Evolutionary conservation across 2,888 invertebrate genomes (phyloP).

Genomic region (Nineta flava): DNA sequence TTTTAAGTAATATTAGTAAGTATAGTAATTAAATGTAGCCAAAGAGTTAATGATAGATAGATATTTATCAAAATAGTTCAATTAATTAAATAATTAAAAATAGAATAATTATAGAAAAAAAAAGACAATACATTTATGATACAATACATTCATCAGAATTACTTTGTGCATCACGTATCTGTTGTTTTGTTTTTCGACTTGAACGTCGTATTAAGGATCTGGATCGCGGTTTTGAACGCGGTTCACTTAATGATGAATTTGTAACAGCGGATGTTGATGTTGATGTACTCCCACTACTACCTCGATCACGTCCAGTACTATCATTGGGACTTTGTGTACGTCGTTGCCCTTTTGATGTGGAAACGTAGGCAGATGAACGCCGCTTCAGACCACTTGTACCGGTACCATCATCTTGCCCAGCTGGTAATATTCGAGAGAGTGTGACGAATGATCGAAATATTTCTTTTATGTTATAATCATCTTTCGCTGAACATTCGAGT

Average conservation of each 20-base stretch:
- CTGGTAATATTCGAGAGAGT: conserved; percentile 53
- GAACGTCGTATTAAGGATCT: conserved; percentile 60
- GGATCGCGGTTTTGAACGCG: conserved; percentile 23
- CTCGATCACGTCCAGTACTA: conserved; percentile 10
- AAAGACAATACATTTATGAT: conserved; percentile 40
- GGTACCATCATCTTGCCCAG: conserved; percentile 34
- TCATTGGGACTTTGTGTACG: conserved; percentile 28
- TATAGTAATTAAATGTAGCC: background rate
- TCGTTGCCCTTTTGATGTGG: conserved; percentile 30
- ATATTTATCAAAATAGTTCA: background rate
- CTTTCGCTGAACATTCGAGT: conserved; percentile 63
- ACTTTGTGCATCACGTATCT: conserved; percentile 51
- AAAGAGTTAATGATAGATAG: background rate
- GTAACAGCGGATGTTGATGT: conserved; percentile 14
- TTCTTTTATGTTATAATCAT: conserved; percentile 61
- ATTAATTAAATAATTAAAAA: background rate
- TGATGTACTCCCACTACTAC: conserved; percentile 14
- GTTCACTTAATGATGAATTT: conserved; percentile 16
- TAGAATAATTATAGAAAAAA: conserved; percentile 2
- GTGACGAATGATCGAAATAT: conserved; percentile 66
- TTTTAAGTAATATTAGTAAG: no score
- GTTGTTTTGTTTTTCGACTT: conserved; percentile 63
- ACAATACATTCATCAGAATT: conserved; percentile 51
- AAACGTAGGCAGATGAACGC: conserved; percentile 58
- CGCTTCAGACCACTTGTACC: conserved; percentile 42